Percentiles rank a stretch among this genome's conserved stretches.
Conservation (phyloP, 92 coral and sea anemone genomes). For the Muricea muricata region DNA sequence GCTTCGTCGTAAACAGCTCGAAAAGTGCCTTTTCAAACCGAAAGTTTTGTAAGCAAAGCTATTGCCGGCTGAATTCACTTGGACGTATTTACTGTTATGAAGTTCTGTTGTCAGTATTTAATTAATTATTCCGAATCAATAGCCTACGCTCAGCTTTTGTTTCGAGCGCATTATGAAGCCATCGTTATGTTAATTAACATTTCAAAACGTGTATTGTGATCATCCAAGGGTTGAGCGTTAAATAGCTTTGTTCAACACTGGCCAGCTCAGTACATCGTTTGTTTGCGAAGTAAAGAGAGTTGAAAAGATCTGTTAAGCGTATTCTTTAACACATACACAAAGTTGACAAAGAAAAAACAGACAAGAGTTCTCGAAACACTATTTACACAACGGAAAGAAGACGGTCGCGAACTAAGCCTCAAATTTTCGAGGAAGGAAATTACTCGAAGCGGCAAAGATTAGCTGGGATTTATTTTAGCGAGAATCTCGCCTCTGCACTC, state of each 20-base stretch:
- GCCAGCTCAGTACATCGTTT: conserved; percentile 80
- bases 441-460: not conserved
- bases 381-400: not conserved
- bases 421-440: conserved; percentile 13
- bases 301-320: conserved; percentile 71
- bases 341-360: conserved; percentile 34
- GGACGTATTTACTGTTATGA: not conserved
- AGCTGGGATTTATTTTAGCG: not conserved
- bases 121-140: conserved; percentile 96
- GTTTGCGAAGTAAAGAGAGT: conserved; percentile 79
- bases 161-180: conserved; percentile 80
- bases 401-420: not conserved
- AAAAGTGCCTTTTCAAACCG: not conserved
- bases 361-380: conserved; percentile 8
- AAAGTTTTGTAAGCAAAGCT: not conserved
- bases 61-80: not conserved
- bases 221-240: conserved; percentile 99
- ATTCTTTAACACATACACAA: conserved; percentile 28
- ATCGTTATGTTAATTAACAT: conserved; percentile 99
- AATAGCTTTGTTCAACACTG: conserved; percentile 96
- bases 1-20: not conserved
- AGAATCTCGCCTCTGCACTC: not conserved
- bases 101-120: conserved; percentile 30
- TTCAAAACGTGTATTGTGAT: conserved; percentile 97
- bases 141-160: conserved; percentile 71